These are phyloP conservation scores for Sycophila sp. DNA, from an alignment of 1,140 invertebrate genomes.

Conservation along the genomic window DNA sequence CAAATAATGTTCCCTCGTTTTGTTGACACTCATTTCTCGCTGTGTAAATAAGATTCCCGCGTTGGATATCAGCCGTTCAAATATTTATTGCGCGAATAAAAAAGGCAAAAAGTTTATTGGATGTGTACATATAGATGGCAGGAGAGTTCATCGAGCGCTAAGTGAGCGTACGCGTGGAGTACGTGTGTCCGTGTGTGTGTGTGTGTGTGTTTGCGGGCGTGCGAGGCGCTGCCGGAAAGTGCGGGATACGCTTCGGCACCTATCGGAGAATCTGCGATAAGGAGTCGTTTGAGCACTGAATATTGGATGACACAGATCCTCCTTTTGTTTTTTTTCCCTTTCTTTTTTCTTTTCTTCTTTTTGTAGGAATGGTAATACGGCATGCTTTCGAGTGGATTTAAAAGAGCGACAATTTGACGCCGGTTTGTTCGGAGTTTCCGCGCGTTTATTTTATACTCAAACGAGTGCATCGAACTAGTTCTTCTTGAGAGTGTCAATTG, in stretches of 20 bases:
- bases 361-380: too few species aligned
- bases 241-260: too few species aligned
- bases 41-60: conserved; percentile 29
- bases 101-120: conserved; percentile 5
- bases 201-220: neutral
- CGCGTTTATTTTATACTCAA: too few species aligned
- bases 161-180: neutral
- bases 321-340: neutral
- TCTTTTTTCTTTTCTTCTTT: neutral
- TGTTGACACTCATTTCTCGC: conserved; percentile 4
- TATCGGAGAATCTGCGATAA: too few species aligned
- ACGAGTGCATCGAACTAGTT: too few species aligned
- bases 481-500: too few species aligned
- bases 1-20: conserved; percentile 16
- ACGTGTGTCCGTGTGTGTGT: neutral
- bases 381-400: too few species aligned
- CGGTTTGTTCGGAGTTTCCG: too few species aligned
- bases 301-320: too few species aligned
- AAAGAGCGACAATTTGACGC: too few species aligned
- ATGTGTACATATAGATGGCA: conserved; percentile 21
- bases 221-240: too few species aligned
- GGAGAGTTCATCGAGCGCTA: conserved; percentile 1
- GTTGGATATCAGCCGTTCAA: conserved; percentile 2
- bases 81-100: conserved; percentile 22
- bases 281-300: too few species aligned